Conservation (phyloP, 2,797 vertebrate species). For the Lacerta agilis region DNA sequence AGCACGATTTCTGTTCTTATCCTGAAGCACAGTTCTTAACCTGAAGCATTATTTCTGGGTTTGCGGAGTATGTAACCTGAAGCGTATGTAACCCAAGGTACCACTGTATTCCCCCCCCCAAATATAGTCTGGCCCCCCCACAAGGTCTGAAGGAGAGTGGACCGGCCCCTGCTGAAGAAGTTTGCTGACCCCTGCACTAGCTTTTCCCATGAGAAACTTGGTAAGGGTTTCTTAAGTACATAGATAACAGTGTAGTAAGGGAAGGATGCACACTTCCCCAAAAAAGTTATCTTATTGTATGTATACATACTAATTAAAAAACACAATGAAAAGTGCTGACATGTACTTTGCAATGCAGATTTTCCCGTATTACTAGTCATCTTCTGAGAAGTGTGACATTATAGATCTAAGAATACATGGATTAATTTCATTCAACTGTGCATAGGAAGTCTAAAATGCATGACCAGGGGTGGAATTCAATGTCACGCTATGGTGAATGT, state of each 20-base stretch:
- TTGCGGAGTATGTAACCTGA: no score
- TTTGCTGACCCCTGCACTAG: no score
- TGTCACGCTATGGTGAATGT: no score
- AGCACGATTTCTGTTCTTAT: no score
- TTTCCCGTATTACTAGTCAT: constrained; percentile 19
- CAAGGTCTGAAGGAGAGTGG: no score
- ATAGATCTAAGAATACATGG: constrained; percentile 1
- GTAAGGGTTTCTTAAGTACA: constrained; percentile 40
- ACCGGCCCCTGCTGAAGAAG: no score
- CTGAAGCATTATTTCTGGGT: no score
- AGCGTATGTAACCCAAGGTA: no score
- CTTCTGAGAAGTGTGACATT: neutral
- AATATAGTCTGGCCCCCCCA: no score
- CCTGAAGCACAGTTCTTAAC: no score
- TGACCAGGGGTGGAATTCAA: neutral
- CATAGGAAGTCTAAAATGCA: neutral
- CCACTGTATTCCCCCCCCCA: no score
- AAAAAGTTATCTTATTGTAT: constrained; percentile 52
- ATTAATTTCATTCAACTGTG: neutral
- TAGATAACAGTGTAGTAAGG: constrained; percentile 43
- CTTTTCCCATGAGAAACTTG: constrained; percentile 69
- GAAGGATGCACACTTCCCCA: constrained; percentile 38
- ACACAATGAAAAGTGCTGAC: constrained; percentile 22
- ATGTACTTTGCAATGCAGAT: constrained; percentile 25
- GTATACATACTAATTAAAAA: constrained; percentile 37